Evolutionary conservation across 2,113 vertebrate genomes (phyloP).

Genomic region (Lophotis ruficrista): DNA sequence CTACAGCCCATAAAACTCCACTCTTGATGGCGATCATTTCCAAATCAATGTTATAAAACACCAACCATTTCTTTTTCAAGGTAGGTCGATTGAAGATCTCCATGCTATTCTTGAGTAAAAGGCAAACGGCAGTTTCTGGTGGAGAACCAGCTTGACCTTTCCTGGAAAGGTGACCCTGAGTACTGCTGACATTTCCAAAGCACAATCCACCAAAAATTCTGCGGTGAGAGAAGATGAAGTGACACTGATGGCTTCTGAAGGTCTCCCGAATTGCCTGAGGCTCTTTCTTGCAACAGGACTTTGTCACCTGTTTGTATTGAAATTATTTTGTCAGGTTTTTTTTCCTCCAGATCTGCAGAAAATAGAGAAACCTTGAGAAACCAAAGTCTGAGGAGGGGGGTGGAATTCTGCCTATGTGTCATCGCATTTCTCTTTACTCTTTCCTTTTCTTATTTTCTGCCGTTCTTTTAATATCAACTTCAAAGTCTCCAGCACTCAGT

Average conservation of each 20-base stretch:
- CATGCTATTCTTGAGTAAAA: background rate
- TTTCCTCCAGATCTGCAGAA: background rate
- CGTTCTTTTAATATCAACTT: background rate
- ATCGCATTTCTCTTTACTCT: background rate
- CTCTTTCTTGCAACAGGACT: background rate
- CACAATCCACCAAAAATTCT: background rate
- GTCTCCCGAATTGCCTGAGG: background rate
- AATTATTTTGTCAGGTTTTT: background rate
- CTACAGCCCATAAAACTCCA: background rate
- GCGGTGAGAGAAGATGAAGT: background rate
- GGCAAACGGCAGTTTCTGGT: background rate
- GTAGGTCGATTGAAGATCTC: background rate
- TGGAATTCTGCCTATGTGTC: background rate
- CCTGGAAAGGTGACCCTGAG: background rate
- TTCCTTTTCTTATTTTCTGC: background rate
- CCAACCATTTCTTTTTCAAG: background rate
- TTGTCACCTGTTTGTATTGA: background rate
- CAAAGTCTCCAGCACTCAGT: background rate
- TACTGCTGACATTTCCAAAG: conserved; percentile 28
- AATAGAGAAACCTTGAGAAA: background rate
- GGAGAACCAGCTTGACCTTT: background rate
- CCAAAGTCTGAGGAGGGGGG: background rate
- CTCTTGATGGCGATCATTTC: background rate
- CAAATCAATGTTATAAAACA: background rate
- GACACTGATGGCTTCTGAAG: background rate